Base-by-base conservation (phyloP, 2,113 vertebrate genomes). In the Aptenodytes forsteri region DNA sequence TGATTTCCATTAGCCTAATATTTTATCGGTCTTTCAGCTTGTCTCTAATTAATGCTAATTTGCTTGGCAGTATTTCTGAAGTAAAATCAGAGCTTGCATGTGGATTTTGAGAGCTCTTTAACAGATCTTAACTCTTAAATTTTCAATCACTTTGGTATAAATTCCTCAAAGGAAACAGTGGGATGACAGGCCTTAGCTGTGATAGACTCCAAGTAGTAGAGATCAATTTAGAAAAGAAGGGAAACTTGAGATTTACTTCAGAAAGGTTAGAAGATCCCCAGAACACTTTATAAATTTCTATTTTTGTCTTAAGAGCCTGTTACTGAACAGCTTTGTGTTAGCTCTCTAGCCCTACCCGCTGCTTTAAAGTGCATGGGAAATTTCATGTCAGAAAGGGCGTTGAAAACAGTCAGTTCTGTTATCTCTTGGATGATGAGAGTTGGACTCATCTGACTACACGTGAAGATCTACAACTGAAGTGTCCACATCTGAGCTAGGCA, bases 41-140 rank as follows among this genome's bases (percentile, higher is more conserved):
- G 40, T 85, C 36, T 87, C 75, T 96, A 93, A 95, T 94, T 96
- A 93, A 80, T 90, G 66, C 71, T 94, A 76, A 91, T 97, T 95
- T 95, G 36, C 71, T 96, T 94, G 93, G 90, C 96, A 93, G 25
- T 87, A 62, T 75, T 94, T 97, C 85, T 91, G 66, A 93, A 91
- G 90, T 90, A 85, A 90, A 95, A 70, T 90, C 62, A 46, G 71
- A 85, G 78, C 76, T 89, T 85, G 46, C 36, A 21, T 82, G 49
- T 91, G 81, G 50, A 26, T 76, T 96, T 92, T 93, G 82, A 91
- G 81, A 91, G 77, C 83, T 93, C 69, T 91, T 89, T 65, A 55
- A 17, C 16, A 47, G 73, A 72, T 83, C 58, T 85, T 85, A 72
- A 91, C 62, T 89, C 44, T 83, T 69, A 54, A 15, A 56, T 95